Conservation (phyloP, 2,888 invertebrate species). For the Hylaea fasciaria region DNA sequence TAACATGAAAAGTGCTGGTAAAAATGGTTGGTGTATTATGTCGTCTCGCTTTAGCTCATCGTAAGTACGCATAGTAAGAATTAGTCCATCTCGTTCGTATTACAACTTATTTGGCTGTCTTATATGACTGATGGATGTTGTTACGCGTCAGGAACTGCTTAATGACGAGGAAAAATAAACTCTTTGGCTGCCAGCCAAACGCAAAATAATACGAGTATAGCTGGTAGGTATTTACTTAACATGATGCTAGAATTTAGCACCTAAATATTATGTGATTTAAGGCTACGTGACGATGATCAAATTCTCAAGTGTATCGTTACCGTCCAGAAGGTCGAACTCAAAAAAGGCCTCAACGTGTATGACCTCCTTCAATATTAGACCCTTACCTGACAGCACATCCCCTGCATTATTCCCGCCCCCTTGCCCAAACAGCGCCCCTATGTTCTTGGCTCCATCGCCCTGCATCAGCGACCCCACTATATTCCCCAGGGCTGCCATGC, state of each 20-base stretch:
- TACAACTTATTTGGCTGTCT: constrained; percentile 1
- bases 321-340: not conserved
- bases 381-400: constrained; percentile 77
- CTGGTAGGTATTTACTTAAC: too few species aligned
- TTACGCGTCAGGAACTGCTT: not conserved
- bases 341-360: too few species aligned
- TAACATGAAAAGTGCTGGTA: not conserved
- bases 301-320: too few species aligned
- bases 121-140: constrained; percentile 7
- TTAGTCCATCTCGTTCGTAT: too few species aligned
- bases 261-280: too few species aligned
- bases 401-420: constrained; percentile 67
- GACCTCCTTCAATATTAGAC: too few species aligned
- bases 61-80: too few species aligned
- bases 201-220: too few species aligned
- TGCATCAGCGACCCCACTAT: constrained; percentile 89
- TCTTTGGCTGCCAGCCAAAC: constrained; percentile 7
- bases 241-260: not conserved
- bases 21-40: too few species aligned
- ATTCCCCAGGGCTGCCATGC: constrained; percentile 86
- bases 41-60: too few species aligned
- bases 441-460: constrained; percentile 86
- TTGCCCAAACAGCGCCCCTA: constrained; percentile 72
- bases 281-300: too few species aligned
- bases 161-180: not conserved